A percentile compares a stretch with the other conserved stretches of the same genome.
phyloP scores from a whole-genome alignment of 1,140 invertebrate genomes.

The Drosophila subobscura region DNA sequence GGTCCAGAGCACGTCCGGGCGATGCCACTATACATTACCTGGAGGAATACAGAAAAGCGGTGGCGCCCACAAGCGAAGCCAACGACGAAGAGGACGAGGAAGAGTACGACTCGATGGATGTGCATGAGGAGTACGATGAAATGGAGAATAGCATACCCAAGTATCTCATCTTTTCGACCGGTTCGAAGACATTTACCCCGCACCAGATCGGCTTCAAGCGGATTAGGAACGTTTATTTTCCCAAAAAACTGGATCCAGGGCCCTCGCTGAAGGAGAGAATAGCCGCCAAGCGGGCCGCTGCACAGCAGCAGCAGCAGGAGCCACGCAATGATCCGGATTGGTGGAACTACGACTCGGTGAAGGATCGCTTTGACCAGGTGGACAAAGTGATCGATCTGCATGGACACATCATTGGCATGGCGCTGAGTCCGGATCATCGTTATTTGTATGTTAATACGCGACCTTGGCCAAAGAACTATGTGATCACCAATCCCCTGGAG shows the following conservation, averaged over 20 bases:
- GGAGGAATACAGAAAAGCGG: constrained; percentile 67
- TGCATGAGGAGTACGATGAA: constrained; percentile 83
- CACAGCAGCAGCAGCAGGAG: constrained; percentile 69
- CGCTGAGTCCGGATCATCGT: constrained; percentile 92
- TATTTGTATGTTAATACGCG: constrained; percentile 94
- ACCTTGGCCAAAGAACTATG: constrained; percentile 92
- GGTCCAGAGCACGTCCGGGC: constrained; percentile 41
- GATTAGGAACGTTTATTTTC: constrained; percentile 90
- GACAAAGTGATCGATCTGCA: constrained; percentile 94
- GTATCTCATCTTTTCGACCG: constrained; percentile 94
- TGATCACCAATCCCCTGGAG: constrained; percentile 90
- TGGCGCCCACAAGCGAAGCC: constrained; percentile 19
- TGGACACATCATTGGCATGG: constrained; percentile 95
- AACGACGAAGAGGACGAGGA: constrained; percentile 62
- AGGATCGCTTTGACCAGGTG: constrained; percentile 90
- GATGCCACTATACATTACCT: constrained; percentile 73
- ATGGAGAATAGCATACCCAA: constrained; percentile 85
- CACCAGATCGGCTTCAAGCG: constrained; percentile 95
- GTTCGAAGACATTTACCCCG: constrained; percentile 92
- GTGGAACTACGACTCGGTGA: constrained; percentile 88
- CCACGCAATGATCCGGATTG: constrained; percentile 87
- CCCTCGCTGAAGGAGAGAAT: constrained; percentile 88
- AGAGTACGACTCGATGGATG: constrained; percentile 61
- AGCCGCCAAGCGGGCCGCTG: constrained; percentile 85
- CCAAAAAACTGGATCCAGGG: constrained; percentile 88